These are phyloP conservation scores for Micrastur ruficollis DNA, from an alignment of 2,797 vertebrate genomes.

Conservation along the genomic window DNA sequence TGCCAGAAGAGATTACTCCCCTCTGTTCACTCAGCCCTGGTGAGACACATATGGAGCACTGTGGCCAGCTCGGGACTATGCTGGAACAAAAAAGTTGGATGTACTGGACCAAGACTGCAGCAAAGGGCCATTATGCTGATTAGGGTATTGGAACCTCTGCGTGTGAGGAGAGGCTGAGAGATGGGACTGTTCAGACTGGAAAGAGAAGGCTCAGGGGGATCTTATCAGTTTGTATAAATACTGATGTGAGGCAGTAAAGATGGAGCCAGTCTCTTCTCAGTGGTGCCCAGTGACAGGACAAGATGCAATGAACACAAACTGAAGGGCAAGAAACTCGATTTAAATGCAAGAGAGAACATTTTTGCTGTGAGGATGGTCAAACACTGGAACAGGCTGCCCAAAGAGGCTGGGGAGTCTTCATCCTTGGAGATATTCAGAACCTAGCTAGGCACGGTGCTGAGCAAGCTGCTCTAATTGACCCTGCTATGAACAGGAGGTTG, in stretches of 20 bases:
- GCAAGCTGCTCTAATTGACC: neutral
- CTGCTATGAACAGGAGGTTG: neutral
- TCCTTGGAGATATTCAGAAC: neutral
- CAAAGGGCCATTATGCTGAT: neutral
- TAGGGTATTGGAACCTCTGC: neutral
- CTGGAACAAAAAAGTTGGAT: fast-evolving
- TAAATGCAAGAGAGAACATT: neutral
- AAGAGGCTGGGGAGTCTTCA: neutral
- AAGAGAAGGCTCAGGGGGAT: neutral
- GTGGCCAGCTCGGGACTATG: neutral
- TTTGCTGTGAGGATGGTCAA: neutral
- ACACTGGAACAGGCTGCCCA: neutral
- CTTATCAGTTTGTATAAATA: neutral
- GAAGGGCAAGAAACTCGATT: neutral
- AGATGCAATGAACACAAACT: neutral
- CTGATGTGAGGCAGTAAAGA: neutral
- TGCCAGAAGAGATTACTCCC: too few relatives aligned
- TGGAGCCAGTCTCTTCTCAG: neutral
- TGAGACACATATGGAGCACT: neutral
- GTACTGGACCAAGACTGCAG: neutral
- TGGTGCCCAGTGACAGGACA: neutral
- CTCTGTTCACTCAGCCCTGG: neutral
- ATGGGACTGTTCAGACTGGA: neutral
- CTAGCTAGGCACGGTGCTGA: neutral
- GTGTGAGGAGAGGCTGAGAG: neutral